Evolutionary conservation across 2,888 invertebrate species (phyloP).

Genomic region (Drosophila anceps): DNA sequence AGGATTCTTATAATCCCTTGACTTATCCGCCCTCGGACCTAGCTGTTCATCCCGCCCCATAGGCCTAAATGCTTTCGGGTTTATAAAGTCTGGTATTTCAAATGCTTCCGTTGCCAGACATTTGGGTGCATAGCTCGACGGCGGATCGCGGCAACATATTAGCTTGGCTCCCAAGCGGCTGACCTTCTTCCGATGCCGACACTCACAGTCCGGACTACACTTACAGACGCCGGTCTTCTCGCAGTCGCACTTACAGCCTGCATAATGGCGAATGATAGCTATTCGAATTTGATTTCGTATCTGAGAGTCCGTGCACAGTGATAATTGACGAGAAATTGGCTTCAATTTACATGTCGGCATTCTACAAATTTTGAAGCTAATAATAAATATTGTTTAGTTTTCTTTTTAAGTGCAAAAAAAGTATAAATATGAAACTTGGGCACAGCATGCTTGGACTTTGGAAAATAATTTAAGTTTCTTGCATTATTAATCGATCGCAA

Average conservation of each 20-base stretch:
- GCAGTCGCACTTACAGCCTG: slow-evolving; percentile 12
- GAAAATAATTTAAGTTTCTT: neutral
- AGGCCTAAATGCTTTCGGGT: slow-evolving; percentile 17
- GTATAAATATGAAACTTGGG: neutral
- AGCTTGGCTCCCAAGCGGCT: slow-evolving; percentile 20
- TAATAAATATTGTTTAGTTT: neutral
- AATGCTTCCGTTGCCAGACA: slow-evolving; percentile 26
- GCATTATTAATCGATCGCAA: no score
- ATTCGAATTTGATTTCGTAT: neutral
- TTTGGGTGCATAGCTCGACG: slow-evolving; percentile 10
- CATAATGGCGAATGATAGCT: neutral
- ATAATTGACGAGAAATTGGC: neutral
- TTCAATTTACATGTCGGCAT: neutral
- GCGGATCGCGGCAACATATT: slow-evolving; percentile 23
- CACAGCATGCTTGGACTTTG: neutral
- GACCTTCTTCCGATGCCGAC: slow-evolving; percentile 7
- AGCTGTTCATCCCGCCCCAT: slow-evolving; percentile 28
- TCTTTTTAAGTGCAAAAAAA: neutral
- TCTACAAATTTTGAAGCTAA: neutral
- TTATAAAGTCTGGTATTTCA: slow-evolving; percentile 34
- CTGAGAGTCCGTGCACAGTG: neutral
- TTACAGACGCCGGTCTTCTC: slow-evolving; percentile 9
- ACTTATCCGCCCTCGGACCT: slow-evolving; percentile 52
- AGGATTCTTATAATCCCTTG: slow-evolving; percentile 56
- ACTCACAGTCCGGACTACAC: slow-evolving; percentile 22